Evolutionary conservation across 2,888 invertebrate species (phyloP).

Genomic region (Eilema caniola): DNA sequence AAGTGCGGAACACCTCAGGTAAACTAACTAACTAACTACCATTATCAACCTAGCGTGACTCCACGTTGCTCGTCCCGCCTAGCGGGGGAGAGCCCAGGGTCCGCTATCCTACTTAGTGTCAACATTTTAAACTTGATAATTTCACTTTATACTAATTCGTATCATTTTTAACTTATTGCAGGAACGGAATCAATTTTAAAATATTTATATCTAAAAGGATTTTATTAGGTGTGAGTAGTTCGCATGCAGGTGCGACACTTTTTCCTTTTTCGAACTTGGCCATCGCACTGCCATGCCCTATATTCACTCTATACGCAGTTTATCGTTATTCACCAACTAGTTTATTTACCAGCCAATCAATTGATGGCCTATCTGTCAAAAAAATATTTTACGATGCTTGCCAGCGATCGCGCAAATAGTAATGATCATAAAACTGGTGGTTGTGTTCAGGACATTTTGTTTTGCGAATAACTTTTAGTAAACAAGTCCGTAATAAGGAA

Average conservation of each 20-base stretch:
- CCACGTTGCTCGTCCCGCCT: too few species aligned
- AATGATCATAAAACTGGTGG: slow-evolving; percentile 27
- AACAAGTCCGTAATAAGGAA: slow-evolving; percentile 22
- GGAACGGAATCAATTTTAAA: too few species aligned
- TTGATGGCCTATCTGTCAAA: slow-evolving; percentile 20
- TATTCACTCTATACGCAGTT: background rate
- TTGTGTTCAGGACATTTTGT: slow-evolving; percentile 21
- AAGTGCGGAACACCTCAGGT: too few species aligned
- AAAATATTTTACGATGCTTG: slow-evolving; percentile 27
- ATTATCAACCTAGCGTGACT: too few species aligned
- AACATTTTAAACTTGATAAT: too few species aligned
- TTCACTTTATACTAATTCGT: too few species aligned
- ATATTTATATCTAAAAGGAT: too few species aligned
- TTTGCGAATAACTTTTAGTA: slow-evolving; percentile 21
- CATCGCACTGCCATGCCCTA: background rate
- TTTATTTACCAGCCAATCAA: slow-evolving; percentile 23
- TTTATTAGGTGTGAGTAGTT: too few species aligned
- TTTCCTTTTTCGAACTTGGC: background rate
- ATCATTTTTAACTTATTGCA: too few species aligned
- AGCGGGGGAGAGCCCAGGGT: too few species aligned
- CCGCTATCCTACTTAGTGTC: too few species aligned
- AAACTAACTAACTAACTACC: too few species aligned
- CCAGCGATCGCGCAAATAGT: slow-evolving; percentile 19
- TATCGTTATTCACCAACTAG: background rate
- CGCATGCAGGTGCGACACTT: background rate